Evolutionary conservation across 2,888 invertebrate species (phyloP), one percentile per base, ranked within the genome.

Genomic region (Danaus chrysippus): DNA sequence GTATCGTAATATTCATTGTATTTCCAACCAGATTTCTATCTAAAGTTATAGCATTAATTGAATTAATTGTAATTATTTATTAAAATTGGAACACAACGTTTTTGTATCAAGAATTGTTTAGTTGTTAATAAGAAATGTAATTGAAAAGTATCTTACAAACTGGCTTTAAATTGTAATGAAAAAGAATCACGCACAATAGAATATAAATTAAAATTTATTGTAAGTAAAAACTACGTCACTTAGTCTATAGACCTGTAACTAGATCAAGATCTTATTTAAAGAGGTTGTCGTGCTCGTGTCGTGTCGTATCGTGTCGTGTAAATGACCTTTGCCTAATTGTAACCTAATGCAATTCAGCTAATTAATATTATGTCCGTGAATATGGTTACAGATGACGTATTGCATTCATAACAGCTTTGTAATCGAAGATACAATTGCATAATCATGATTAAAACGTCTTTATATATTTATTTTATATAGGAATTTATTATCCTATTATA

Each of bases 281-380:
- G 15, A 46, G 12, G 13, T 46, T 13, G 17, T 59, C 59, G 54
- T 44, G 9, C 15, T 15, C 52, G 55, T 43, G 15, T 52, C 62
- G 63, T 59, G 44, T 15, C 52, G 55, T 43, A n/a, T 52, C 62
- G 63, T 59, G 44, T 41, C 43, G 41, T 60, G 44, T 65, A 58
- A 63, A 53, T 9, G 34, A n/a, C 44, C 60, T 62, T 61, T 54
- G 56, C 54, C 55, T 66, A 65, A 68, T 64, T 63, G 56, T 64
- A 56, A 44, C 15, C 49, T 61, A 63, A 67, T 64, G 57, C 63
- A 57, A 67, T 63, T 67, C 61, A 64, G 63, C 65, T 68, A 65
- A 68, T 70, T 70, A 67, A 68, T 66, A 68, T 65, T 67, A 66
- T 63, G 61, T 63, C 62, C 62, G 54, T 54, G 63, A 63, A 55